A percentile compares a stretch with the other conserved stretches of the same genome.
These are phyloP conservation scores for Ennomos quercinarius DNA, from an alignment of 2,888 invertebrate genomes.

Conservation along the genomic window DNA sequence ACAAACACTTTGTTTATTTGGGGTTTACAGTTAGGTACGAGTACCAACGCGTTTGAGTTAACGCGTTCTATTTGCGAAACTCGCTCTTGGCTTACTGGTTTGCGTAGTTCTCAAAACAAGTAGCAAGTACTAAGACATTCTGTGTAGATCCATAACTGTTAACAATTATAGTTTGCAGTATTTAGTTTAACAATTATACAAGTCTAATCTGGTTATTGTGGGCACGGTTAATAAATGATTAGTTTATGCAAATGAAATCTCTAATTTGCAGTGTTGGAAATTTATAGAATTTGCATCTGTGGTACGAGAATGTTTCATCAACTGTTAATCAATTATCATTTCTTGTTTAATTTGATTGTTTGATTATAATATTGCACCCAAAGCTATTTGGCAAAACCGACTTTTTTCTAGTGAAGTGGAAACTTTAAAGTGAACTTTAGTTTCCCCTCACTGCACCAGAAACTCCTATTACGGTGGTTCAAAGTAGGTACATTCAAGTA, in stretches of 20 bases:
- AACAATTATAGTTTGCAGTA: background rate
- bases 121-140: background rate
- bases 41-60: too few relatives aligned
- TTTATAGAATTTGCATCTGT: constrained; percentile 20
- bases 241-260: constrained; percentile 44
- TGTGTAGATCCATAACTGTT: constrained; percentile 1
- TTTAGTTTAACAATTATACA: constrained; percentile 61
- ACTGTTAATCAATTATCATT: background rate
- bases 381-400: too few relatives aligned
- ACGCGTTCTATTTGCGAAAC: too few relatives aligned
- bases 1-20: too few relatives aligned
- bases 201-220: constrained; percentile 58
- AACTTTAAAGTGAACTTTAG: too few relatives aligned
- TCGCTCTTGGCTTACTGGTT: too few relatives aligned
- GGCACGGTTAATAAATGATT: constrained; percentile 46
- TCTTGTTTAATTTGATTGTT: too few relatives aligned
- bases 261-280: constrained; percentile 34
- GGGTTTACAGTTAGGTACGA: too few relatives aligned
- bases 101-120: too few relatives aligned
- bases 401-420: too few relatives aligned
- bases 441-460: background rate
- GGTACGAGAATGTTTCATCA: background rate
- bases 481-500: constrained; percentile 55
- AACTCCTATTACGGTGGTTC: constrained; percentile 23
- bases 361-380: too few relatives aligned